Percentiles rank a stretch among this genome's conserved stretches.
phyloP scores from a whole-genome alignment of 2,113 vertebrate genomes.

The Apodemus speciosus region DNA sequence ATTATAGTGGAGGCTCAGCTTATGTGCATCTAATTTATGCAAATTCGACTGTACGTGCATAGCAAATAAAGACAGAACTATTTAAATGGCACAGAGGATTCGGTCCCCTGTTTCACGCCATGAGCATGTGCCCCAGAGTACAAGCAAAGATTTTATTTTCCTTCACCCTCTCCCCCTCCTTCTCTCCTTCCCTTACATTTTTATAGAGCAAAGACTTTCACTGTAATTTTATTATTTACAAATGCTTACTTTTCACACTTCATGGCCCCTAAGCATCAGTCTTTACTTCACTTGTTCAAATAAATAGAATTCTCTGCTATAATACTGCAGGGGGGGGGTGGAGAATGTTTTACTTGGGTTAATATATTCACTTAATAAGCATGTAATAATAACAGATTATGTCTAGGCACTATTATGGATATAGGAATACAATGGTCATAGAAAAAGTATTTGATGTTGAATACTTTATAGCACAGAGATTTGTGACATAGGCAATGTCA shows the following conservation, averaged over 20 bases:
- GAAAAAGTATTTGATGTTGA: neutral
- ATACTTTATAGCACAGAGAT: neutral
- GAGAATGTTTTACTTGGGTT: neutral
- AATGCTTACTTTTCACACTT: slow-evolving; percentile 9
- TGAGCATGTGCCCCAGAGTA: neutral
- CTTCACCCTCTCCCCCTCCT: neutral
- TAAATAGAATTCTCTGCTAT: neutral
- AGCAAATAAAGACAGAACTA: slow-evolving; percentile 39
- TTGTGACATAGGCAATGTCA: neutral
- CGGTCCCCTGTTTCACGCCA: neutral
- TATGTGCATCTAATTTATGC: slow-evolving; percentile 76
- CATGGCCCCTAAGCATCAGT: neutral
- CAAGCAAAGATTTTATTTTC: neutral
- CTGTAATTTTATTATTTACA: neutral
- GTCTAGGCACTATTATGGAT: neutral
- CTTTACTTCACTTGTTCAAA: neutral
- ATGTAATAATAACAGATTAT: neutral
- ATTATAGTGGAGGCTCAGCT: slow-evolving; percentile 61
- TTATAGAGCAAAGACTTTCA: neutral
- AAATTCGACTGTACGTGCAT: slow-evolving; percentile 56
- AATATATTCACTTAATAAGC: neutral
- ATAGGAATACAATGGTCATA: neutral
- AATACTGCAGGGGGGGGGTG: neutral
- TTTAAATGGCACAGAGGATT: neutral
- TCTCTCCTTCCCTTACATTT: neutral